Conservation (phyloP, 2,113 vertebrate species). For the Echinops telfairi region DNA sequence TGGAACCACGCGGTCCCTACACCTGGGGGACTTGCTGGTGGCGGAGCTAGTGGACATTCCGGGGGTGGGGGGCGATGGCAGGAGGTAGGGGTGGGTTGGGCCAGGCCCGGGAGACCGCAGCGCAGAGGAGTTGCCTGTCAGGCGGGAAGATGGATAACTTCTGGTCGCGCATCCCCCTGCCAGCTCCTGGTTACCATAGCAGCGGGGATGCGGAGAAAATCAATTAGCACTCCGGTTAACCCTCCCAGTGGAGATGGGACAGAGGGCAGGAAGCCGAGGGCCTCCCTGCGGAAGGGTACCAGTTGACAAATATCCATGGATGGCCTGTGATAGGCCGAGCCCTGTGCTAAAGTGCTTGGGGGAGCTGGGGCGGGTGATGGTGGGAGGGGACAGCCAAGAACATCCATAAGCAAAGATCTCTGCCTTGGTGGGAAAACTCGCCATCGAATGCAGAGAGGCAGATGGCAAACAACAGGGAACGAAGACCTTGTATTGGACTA, state of each 20-base stretch:
- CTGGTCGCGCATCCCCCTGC: neutral
- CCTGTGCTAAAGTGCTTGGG: neutral
- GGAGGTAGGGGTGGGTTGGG: too few relatives aligned
- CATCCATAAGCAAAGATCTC: too few relatives aligned
- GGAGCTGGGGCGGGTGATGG: too few relatives aligned
- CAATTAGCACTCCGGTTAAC: neutral
- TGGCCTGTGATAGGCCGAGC: neutral
- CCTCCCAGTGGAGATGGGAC: neutral
- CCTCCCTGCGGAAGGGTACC: neutral
- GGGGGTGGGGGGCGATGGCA: too few relatives aligned
- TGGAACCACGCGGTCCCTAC: neutral
- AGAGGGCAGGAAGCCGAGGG: neutral
- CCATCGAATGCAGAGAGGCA: neutral
- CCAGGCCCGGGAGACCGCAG: too few relatives aligned
- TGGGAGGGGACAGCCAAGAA: neutral
- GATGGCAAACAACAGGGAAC: neutral
- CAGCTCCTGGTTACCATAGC: slow-evolving; percentile 50
- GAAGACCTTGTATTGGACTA: neutral
- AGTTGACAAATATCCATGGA: neutral
- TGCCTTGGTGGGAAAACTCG: neutral
- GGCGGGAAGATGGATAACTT: neutral
- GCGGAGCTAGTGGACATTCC: neutral
- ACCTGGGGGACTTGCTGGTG: neutral
- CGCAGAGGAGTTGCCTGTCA: neutral
- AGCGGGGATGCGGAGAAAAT: slow-evolving; percentile 17